These are phyloP conservation scores for Sinotaia quadrata DNA, from an alignment of 2,888 invertebrate genomes.

Conservation along the genomic window DNA sequence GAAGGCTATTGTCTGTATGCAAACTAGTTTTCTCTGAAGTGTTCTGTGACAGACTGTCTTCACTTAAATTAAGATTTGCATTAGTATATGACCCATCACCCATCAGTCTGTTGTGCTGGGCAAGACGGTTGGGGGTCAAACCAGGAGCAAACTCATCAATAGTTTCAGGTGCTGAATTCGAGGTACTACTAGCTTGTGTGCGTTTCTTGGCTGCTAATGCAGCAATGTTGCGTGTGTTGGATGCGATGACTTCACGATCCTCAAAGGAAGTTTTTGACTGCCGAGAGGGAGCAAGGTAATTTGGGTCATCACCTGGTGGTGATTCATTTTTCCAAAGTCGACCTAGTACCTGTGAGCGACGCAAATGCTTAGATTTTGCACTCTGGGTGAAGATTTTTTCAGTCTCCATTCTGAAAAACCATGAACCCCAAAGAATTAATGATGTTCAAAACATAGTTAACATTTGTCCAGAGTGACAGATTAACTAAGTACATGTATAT, in stretches of 20 bases:
- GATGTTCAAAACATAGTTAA: too few relatives aligned
- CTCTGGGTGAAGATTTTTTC: conserved; percentile 62
- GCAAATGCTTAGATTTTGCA: conserved; percentile 51
- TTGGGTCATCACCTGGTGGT: conserved; percentile 39
- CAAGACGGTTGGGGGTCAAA: conserved; percentile 64
- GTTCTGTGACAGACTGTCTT: conserved; percentile 49
- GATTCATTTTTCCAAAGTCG: conserved; percentile 33
- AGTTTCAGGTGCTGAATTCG: conserved; percentile 37
- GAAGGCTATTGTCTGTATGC: conserved; percentile 47
- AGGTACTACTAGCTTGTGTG: conserved; percentile 39
- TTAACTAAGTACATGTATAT: too few relatives aligned
- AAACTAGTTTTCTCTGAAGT: conserved; percentile 50
- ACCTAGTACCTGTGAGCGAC: conserved; percentile 39
- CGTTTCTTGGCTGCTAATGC: conserved; percentile 66
- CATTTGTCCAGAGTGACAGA: too few relatives aligned
- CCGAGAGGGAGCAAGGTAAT: conserved; percentile 44
- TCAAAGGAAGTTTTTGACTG: conserved; percentile 43
- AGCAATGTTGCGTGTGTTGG: conserved; percentile 67
- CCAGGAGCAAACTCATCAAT: conserved; percentile 39
- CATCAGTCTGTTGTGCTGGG: conserved; percentile 61
- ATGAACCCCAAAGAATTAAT: too few relatives aligned
- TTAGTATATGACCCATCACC: conserved; percentile 41
- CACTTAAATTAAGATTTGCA: conserved; percentile 45
- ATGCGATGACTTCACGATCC: conserved; percentile 55
- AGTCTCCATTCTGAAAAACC: conserved; percentile 43